Percentiles rank a stretch among this genome's conserved stretches.
These are phyloP conservation scores for Cygnus atratus DNA, from an alignment of 2,113 vertebrate species.

Conservation along the genomic window DNA sequence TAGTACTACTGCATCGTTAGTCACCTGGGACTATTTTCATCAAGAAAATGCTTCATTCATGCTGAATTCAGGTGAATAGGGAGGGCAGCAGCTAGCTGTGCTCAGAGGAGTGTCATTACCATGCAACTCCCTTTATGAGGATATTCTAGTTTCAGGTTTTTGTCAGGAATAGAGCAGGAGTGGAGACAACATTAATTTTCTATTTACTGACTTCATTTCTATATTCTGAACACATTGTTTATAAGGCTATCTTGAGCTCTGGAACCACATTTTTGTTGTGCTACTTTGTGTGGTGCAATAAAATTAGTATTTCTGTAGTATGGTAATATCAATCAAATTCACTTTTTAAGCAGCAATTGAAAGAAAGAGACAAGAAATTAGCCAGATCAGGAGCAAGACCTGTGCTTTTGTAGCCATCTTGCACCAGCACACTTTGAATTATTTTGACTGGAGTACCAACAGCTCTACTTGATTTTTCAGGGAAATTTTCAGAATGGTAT, in stretches of 20 bases:
- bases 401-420: slow-evolving; percentile 48
- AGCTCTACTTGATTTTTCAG: neutral
- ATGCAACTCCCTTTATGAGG: neutral
- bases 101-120: neutral
- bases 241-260: neutral
- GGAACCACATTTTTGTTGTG: neutral
- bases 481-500: neutral
- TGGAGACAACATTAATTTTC: neutral
- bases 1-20: neutral
- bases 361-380: neutral
- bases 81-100: slow-evolving; percentile 14
- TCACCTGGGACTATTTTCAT: slow-evolving; percentile 38
- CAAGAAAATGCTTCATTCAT: slow-evolving; percentile 22
- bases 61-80: slow-evolving; percentile 1
- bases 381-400: neutral
- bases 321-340: neutral
- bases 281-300: neutral
- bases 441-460: neutral
- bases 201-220: neutral
- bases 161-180: neutral
- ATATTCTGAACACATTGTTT: neutral
- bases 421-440: neutral
- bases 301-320: neutral
- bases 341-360: neutral
- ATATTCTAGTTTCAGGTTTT: neutral